Conservation (phyloP, 2,113 vertebrate species). For the Amazona guildingii region DNA sequence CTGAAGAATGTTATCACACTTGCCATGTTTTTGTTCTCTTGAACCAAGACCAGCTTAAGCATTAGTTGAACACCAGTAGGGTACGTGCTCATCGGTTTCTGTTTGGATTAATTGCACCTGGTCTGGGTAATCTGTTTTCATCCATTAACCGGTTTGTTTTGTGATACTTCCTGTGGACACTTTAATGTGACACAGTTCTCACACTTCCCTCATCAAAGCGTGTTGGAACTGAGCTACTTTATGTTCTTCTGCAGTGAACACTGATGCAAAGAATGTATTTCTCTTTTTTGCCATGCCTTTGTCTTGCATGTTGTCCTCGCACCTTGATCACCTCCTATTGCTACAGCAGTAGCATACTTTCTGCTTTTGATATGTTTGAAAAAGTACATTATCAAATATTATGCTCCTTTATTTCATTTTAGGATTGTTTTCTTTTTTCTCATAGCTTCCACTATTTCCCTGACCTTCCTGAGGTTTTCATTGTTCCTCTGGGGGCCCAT, state of each 20-base stretch:
- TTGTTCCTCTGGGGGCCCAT: neutral
- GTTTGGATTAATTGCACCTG: neutral
- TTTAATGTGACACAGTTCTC: neutral
- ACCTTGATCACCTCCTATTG: neutral
- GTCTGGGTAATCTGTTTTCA: neutral
- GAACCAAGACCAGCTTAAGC: neutral
- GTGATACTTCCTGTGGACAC: neutral
- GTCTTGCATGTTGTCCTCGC: neutral
- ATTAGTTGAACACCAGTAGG: neutral
- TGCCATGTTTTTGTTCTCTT: neutral
- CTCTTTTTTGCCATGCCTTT: neutral
- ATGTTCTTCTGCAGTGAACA: neutral
- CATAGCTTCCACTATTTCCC: neutral
- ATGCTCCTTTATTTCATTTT: neutral
- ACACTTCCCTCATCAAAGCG: fast-evolving
- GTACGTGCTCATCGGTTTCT: neutral
- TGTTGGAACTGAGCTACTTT: neutral
- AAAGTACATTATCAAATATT: neutral
- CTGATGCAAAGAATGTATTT: neutral
- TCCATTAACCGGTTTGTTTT: neutral
- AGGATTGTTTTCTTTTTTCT: neutral
- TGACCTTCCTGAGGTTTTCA: neutral
- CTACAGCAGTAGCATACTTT: neutral
- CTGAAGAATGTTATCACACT: neutral
- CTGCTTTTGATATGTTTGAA: neutral